phyloP scores from a whole-genome alignment of 37 sponge, comb jelly and placozoan genomes.

The Aplysina aerophoba region DNA sequence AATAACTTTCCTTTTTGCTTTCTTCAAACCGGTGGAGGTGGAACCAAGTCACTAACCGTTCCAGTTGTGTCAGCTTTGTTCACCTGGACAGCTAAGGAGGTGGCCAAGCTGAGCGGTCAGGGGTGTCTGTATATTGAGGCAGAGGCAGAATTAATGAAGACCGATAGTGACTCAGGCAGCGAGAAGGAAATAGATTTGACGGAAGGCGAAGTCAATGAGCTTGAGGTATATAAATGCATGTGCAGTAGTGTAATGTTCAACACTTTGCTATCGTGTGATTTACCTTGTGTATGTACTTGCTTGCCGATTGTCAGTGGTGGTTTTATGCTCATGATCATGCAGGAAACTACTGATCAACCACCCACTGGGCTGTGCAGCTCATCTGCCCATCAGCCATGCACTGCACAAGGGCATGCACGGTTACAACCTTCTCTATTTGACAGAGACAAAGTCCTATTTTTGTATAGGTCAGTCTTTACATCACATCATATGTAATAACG shows the following conservation, averaged over 20 bases:
- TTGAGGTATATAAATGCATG: too few species aligned
- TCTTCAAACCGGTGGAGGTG: slow-evolving; percentile 50
- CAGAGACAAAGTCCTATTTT: slow-evolving; percentile 16
- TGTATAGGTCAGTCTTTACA: slow-evolving; percentile 25
- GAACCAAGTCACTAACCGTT: slow-evolving; percentile 25
- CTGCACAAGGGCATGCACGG: slow-evolving; percentile 5
- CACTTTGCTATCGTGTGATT: too few species aligned
- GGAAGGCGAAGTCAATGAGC: too few species aligned
- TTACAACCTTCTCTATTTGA: slow-evolving; percentile 26
- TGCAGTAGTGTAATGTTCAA: too few species aligned
- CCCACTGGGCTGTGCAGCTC: too few species aligned
- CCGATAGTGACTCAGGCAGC: too few species aligned
- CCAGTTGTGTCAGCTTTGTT: slow-evolving; percentile 45
- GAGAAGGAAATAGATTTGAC: too few species aligned
- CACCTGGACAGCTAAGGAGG: slow-evolving; percentile 39
- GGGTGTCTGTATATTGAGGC: slow-evolving; percentile 24
- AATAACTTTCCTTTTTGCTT: slow-evolving; percentile 26
- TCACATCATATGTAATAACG: background rate
- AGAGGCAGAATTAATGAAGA: too few species aligned
- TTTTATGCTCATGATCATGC: too few species aligned
- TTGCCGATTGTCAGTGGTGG: too few species aligned
- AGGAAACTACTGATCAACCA: too few species aligned
- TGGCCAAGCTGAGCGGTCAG: slow-evolving; percentile 25
- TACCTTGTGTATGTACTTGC: too few species aligned
- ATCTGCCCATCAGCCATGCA: background rate